phyloP scores from a whole-genome alignment of 2,113 vertebrate species.

The Cinclus mexicanus region DNA sequence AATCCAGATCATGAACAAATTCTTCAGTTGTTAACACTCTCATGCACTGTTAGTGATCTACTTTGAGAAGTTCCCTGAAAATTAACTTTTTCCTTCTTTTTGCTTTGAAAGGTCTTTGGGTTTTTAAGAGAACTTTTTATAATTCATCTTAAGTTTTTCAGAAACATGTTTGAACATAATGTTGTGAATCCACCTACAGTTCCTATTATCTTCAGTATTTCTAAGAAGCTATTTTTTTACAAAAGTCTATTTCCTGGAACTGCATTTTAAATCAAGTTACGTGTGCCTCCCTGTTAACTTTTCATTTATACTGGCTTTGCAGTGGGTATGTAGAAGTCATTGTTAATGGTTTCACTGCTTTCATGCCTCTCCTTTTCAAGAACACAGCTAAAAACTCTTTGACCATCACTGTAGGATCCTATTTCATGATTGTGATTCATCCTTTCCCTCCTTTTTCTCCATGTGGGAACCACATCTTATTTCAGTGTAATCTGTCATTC shows the following conservation, averaged over 20 bases:
- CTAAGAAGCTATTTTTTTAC: neutral
- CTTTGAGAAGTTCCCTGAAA: neutral
- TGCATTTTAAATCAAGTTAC: neutral
- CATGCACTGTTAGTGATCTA: neutral
- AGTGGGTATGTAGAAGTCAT: slow-evolving; percentile 27
- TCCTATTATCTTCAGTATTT: neutral
- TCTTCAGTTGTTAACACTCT: neutral
- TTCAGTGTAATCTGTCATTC: neutral
- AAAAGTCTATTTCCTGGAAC: neutral
- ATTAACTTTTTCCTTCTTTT: neutral
- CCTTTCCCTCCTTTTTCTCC: neutral
- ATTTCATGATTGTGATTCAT: slow-evolving; percentile 16
- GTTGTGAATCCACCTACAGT: neutral
- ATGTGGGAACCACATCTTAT: neutral
- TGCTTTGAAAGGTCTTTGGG: neutral
- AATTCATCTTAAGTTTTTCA: neutral
- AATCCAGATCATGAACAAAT: neutral
- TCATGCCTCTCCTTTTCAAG: slow-evolving; percentile 27
- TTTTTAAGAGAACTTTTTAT: neutral
- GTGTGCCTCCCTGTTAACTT: slow-evolving; percentile 9
- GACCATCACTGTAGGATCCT: neutral
- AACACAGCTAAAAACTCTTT: slow-evolving; percentile 35
- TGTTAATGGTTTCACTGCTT: slow-evolving; percentile 22
- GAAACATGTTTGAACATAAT: neutral
- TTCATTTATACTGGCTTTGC: slow-evolving; percentile 5